These are phyloP conservation scores for Trimorus sp. DNA, from an alignment of 2,888 invertebrate species.

Conservation along the genomic window DNA sequence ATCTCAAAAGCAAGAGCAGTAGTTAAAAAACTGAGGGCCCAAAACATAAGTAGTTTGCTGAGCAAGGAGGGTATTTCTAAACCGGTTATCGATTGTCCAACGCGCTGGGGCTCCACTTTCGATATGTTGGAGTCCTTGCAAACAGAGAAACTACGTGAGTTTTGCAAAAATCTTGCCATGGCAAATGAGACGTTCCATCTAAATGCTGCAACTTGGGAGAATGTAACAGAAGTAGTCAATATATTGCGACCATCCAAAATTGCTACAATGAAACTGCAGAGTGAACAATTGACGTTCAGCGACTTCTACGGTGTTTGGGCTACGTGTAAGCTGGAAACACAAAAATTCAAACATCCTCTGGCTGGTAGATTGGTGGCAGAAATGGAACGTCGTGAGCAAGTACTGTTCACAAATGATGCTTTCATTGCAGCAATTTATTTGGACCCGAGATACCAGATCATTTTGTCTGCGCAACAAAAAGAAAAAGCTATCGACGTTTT, in stretches of 20 bases:
- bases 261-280: slow-evolving; percentile 34
- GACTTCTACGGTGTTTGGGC: slow-evolving; percentile 33
- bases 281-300: slow-evolving; percentile 24
- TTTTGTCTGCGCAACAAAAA: slow-evolving; percentile 17
- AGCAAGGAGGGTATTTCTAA: slow-evolving; percentile 3
- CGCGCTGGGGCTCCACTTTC: slow-evolving; percentile 29
- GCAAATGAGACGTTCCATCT: slow-evolving; percentile 25
- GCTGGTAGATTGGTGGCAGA: neutral
- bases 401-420: slow-evolving; percentile 24
- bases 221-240: slow-evolving; percentile 19
- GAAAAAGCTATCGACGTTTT: slow-evolving; percentile 19
- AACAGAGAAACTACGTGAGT: slow-evolving; percentile 16
- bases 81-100: slow-evolving; percentile 26
- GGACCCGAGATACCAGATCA: slow-evolving; percentile 27
- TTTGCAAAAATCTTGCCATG: slow-evolving; percentile 30
- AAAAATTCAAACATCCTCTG: neutral
- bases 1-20: slow-evolving; percentile 26
- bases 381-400: slow-evolving; percentile 14
- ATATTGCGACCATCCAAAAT: slow-evolving; percentile 20
- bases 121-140: slow-evolving; percentile 25
- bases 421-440: slow-evolving; percentile 29
- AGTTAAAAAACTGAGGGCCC: slow-evolving; percentile 31
- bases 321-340: slow-evolving; percentile 29
- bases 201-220: slow-evolving; percentile 1
- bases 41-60: slow-evolving; percentile 23